phyloP scores from a whole-genome alignment of 2,888 invertebrate genomes.

The Diaperis boleti region DNA sequence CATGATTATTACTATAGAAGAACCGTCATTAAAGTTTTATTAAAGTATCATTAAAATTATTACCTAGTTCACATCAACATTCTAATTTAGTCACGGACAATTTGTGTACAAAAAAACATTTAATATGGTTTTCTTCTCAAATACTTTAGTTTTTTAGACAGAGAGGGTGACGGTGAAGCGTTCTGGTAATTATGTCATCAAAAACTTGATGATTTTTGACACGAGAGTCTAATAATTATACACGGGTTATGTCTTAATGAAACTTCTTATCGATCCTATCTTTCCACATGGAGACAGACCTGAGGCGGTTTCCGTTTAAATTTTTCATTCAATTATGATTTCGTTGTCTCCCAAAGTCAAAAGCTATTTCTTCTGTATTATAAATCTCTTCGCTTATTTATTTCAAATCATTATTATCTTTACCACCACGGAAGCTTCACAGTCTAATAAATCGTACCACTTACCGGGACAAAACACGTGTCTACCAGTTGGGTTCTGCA shows the following conservation, averaged over 20 bases:
- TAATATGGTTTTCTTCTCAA: constrained; percentile 36
- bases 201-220: constrained; percentile 48
- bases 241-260: constrained; percentile 48
- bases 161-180: constrained; percentile 4
- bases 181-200: constrained; percentile 50
- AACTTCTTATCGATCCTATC: constrained; percentile 39
- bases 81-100: constrained; percentile 45
- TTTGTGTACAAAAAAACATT: constrained; percentile 34
- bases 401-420: no score
- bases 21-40: constrained; percentile 43
- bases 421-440: neutral
- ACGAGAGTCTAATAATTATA: constrained; percentile 49
- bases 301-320: constrained; percentile 38
- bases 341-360: no score
- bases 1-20: constrained; percentile 35
- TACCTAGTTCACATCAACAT: constrained; percentile 43
- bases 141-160: constrained; percentile 28
- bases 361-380: no score
- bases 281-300: constrained; percentile 36
- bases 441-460: constrained; percentile 23
- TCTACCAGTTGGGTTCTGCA: constrained; percentile 9
- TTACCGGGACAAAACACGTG: constrained; percentile 20
- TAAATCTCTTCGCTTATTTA: no score
- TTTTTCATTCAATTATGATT: constrained; percentile 37
- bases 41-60: constrained; percentile 44